Percentiles rank a stretch among this genome's conserved stretches.
Conservation (phyloP, 2,888 invertebrate species). For the Drosophila neotestacea region DNA sequence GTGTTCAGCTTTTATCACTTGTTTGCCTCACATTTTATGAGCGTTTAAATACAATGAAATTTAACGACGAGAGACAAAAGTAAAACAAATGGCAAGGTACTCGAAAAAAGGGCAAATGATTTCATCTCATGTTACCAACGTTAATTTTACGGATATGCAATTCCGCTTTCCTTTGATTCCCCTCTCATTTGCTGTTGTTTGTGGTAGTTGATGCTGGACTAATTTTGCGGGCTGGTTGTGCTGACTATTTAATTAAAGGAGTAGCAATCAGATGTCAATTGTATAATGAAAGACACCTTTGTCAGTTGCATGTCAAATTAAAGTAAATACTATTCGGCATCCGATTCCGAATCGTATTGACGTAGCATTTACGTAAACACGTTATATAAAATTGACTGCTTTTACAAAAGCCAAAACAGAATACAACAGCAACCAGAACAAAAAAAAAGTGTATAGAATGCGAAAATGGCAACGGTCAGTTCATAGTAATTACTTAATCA, state of each 20-base stretch:
- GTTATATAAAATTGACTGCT: conserved; percentile 50
- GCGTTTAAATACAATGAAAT: conserved; percentile 67
- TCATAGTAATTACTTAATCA: conserved; percentile 56
- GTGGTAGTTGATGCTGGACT: conserved; percentile 2
- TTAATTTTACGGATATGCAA: conserved; percentile 8
- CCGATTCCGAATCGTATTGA: background rate
- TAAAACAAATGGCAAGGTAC: conserved; percentile 3
- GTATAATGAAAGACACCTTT: conserved; percentile 14
- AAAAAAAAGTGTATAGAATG: conserved; percentile 4
- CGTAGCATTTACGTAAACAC: conserved; percentile 14
- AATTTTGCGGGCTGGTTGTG: conserved; percentile 15
- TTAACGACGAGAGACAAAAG: conserved; percentile 14
- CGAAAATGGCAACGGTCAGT: conserved; percentile 1
- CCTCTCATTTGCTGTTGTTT: conserved; percentile 14
- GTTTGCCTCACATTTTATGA: conserved; percentile 65
- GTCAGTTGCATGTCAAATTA: conserved; percentile 17
- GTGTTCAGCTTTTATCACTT: conserved; percentile 70
- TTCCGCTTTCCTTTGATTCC: background rate
- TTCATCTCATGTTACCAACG: background rate
- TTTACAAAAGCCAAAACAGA: conserved; percentile 11
- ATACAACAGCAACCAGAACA: background rate
- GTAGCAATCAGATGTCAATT: conserved; percentile 8
- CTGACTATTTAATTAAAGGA: conserved; percentile 16
- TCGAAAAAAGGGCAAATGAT: background rate
- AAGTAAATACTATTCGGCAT: conserved; percentile 7